These are phyloP conservation scores for Diploptera punctata DNA, from an alignment of 2,888 invertebrate genomes.

Conservation along the genomic window DNA sequence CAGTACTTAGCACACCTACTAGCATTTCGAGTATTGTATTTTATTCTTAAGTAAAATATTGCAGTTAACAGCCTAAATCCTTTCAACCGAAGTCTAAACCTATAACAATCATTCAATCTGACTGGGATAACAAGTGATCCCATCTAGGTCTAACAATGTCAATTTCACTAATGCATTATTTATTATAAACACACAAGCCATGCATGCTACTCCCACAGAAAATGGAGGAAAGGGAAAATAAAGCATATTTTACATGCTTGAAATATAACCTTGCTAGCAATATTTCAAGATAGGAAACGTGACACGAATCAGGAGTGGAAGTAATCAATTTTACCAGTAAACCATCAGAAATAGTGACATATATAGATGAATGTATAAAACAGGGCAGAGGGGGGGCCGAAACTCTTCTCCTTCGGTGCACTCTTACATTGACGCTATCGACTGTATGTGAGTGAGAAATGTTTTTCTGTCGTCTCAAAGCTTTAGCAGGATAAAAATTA, in stretches of 20 bases:
- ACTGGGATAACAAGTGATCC: too few relatives aligned
- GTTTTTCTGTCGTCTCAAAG: conserved; percentile 11
- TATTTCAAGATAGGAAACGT: conserved; percentile 12
- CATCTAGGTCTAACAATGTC: too few relatives aligned
- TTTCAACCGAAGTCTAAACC: too few relatives aligned
- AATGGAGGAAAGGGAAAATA: neutral
- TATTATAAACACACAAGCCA: too few relatives aligned
- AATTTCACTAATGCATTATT: too few relatives aligned
- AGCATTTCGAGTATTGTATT: too few relatives aligned
- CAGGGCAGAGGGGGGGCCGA: neutral
- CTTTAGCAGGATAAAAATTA: conserved; percentile 12
- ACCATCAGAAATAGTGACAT: conserved; percentile 6
- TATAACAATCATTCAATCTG: too few relatives aligned
- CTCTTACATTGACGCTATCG: conserved; percentile 12
- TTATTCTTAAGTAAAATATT: too few relatives aligned
- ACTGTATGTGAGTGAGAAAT: conserved; percentile 17
- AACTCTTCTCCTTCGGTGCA: too few relatives aligned
- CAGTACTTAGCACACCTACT: too few relatives aligned
- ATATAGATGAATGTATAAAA: conserved; percentile 23
- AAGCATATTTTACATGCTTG: neutral
- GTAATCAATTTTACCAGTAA: conserved; percentile 9
- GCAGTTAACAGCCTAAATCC: too few relatives aligned
- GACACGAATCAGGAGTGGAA: neutral
- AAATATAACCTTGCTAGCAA: neutral
- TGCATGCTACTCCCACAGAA: too few relatives aligned